Conservation (phyloP, 2,113 vertebrate species). For the Paramisgurnus dabryanus region DNA sequence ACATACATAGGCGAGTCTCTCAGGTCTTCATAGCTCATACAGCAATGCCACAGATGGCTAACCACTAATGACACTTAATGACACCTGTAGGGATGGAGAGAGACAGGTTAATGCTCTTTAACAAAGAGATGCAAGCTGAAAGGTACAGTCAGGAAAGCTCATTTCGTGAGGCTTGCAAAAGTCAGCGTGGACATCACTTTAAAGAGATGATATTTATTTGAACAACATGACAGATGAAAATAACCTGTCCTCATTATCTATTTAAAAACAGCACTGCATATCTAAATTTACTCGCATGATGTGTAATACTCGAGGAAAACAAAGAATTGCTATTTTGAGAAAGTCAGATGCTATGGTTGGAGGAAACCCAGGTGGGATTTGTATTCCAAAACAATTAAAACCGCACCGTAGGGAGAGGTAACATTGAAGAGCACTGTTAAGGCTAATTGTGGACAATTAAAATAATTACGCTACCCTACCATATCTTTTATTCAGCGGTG, state of each 20-base stretch:
- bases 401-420: not conserved
- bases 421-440: slow-evolving; percentile 34
- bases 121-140: slow-evolving; percentile 4
- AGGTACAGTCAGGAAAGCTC: not conserved
- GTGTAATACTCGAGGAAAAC: not conserved
- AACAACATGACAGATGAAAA: not conserved
- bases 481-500: slow-evolving; percentile 32
- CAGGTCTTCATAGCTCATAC: slow-evolving; percentile 20
- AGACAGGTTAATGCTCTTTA: slow-evolving; percentile 32
- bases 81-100: not conserved
- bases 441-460: slow-evolving; percentile 53
- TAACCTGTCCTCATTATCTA: not conserved
- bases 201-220: slow-evolving; percentile 7
- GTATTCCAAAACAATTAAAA: slow-evolving; percentile 14
- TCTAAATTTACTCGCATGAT: not conserved
- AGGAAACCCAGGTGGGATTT: not conserved
- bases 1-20: not conserved
- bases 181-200: not conserved
- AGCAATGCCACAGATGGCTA: slow-evolving; percentile 25
- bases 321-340: slow-evolving; percentile 15
- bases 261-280: not conserved
- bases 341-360: not conserved
- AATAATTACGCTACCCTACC: slow-evolving; percentile 40
- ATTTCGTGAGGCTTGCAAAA: not conserved
- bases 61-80: slow-evolving; percentile 28